Percentiles rank a stretch among this genome's conserved stretches.
These are phyloP conservation scores for Morinoia aosen DNA, from an alignment of 2,888 invertebrate genomes.

Conservation along the genomic window DNA sequence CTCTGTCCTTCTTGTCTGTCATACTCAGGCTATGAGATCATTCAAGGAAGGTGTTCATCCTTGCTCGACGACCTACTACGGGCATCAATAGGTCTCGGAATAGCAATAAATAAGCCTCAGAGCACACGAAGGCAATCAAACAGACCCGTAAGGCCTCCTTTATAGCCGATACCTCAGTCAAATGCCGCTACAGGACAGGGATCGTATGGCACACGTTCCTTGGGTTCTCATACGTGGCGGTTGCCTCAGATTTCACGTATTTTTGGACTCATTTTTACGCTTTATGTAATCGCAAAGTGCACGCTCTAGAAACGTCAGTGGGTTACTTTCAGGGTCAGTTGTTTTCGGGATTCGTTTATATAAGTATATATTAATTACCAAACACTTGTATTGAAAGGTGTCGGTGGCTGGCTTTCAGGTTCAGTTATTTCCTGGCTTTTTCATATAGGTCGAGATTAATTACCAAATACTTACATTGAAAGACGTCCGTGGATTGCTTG, in stretches of 20 bases:
- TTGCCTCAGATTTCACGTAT: neutral
- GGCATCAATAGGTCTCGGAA: conserved; percentile 6
- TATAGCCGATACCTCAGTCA: conserved; percentile 43
- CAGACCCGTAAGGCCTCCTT: conserved; percentile 16
- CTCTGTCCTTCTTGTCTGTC: neutral
- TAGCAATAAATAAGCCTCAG: conserved; percentile 16
- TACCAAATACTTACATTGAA: too few species aligned
- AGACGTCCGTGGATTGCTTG: too few species aligned
- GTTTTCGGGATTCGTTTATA: too few species aligned
- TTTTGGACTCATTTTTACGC: neutral
- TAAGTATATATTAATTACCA: too few species aligned
- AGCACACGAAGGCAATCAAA: conserved; percentile 28
- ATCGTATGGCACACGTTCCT: neutral
- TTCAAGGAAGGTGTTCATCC: neutral
- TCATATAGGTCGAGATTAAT: too few species aligned
- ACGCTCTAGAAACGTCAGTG: too few species aligned
- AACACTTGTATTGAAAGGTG: too few species aligned
- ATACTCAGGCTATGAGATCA: conserved; percentile 24
- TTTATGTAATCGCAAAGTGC: too few species aligned
- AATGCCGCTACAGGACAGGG: neutral
- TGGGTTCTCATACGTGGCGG: neutral
- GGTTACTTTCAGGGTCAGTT: too few species aligned
- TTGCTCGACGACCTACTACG: neutral
- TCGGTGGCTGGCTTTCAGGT: too few species aligned
- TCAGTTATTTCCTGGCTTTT: too few species aligned